Evolutionary conservation across 1,140 invertebrate genomes (phyloP), one percentile per base, ranked within the genome.

Genomic region (Pogonomyrmex californicus): DNA sequence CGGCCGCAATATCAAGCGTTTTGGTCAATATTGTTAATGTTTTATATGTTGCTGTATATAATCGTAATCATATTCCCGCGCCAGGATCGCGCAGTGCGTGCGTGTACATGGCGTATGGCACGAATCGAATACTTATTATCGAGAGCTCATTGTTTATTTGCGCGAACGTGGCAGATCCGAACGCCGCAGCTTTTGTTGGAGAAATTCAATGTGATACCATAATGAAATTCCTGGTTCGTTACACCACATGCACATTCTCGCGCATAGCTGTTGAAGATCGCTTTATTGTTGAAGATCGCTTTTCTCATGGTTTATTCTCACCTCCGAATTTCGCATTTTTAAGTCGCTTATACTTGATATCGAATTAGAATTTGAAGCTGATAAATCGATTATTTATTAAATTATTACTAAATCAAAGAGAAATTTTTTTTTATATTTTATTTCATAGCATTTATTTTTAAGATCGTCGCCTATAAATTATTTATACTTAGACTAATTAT

Each of bases 121-220:
- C 23, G 12, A 58, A 58, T 58, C 71, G 51, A 41, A 56, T 51
- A 58, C 36, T 60, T 76, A 76, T 76, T 60, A 76, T 76, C 38
- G 73, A 76, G 51, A 76, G 54, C 23, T 60, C 23, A 76, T 76
- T 76, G 73, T 76, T 76, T 76, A 76, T 60, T 60, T 41, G 23
- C 14, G 54, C 38, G 7, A 56, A 76, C 3, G 6, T 41, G 36
- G 33, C 33, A 70, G 66, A 2, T 73, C 51, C 36, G 4, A 73
- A 73, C 51, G 36, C 30, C 54, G 36, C 12, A 14, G 73, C 73
- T 76, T 60, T 76, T 44, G 38, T 76, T 76, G 54, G 23, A 23
- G 23, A 76, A 76, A 76, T 58, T 76, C 54, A 41, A 23, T 23
- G 38, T 30, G n/a, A 76, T 60, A 30, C 14, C 7, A 7, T 44